phyloP scores from a whole-genome alignment of 2,888 invertebrate genomes.

The Nysson spinosus region DNA sequence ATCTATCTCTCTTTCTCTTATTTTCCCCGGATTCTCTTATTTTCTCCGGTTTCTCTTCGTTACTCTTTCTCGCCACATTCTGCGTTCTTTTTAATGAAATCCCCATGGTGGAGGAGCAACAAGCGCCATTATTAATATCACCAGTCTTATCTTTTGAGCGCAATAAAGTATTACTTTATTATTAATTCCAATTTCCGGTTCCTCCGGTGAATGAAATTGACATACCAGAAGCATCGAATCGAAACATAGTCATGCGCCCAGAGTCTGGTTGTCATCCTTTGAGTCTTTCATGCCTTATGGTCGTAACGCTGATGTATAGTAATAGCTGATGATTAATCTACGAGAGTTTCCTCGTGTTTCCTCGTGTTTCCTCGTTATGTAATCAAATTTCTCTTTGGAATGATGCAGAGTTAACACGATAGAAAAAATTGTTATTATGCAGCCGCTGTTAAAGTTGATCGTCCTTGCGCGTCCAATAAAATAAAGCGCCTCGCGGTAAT shows the following conservation, averaged over 20 bases:
- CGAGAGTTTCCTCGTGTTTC: too few species aligned
- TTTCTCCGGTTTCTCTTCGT: conserved; percentile 23
- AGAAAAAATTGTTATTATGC: too few species aligned
- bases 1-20: conserved; percentile 46
- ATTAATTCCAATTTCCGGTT: conserved; percentile 70
- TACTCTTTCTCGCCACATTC: conserved; percentile 18
- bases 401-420: too few species aligned
- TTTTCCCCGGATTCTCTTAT: conserved; percentile 26
- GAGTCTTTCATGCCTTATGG: too few species aligned
- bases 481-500: background rate
- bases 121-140: conserved; percentile 74
- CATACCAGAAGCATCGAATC: conserved; percentile 17
- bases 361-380: too few species aligned
- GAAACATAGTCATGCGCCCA: conserved; percentile 32
- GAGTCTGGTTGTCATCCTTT: too few species aligned
- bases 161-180: conserved; percentile 75
- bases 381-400: too few species aligned
- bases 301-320: too few species aligned
- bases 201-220: conserved; percentile 33
- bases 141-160: conserved; percentile 70
- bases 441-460: too few species aligned
- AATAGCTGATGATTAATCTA: too few species aligned
- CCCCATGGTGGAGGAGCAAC: conserved; percentile 67
- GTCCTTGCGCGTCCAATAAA: background rate
- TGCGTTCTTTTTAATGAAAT: conserved; percentile 72